A percentile compares a stretch with the other conserved stretches of the same genome.
phyloP scores from a whole-genome alignment of 37 sponge, comb jelly and placozoan species.

The Ephydatia muelleri region DNA sequence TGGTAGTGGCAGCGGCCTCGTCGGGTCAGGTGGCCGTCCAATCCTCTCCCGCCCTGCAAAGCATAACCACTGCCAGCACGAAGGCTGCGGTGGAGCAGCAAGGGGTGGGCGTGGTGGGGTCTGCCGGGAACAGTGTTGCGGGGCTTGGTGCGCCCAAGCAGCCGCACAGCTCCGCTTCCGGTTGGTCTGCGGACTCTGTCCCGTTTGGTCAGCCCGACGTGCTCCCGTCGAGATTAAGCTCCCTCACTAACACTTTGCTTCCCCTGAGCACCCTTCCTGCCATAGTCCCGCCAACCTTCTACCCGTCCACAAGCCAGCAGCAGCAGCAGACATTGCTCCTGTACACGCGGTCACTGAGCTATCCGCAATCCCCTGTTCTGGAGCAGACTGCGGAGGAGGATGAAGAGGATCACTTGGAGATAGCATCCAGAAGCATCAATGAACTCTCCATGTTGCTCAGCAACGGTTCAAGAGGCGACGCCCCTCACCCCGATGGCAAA shows the following conservation, averaged over 20 bases:
- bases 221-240: neutral
- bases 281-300: conserved; percentile 28
- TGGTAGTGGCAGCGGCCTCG: conserved; percentile 48
- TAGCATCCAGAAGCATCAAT: conserved; percentile 68
- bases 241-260: conserved; percentile 25
- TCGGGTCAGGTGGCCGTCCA: neutral
- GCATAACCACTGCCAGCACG: conserved; percentile 3
- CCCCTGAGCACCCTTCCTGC: conserved; percentile 11
- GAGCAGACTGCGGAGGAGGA: conserved; percentile 18
- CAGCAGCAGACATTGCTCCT: conserved; percentile 61
- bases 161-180: neutral
- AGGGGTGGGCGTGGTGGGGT: neutral
- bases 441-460: conserved; percentile 73
- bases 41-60: neutral
- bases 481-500: neutral
- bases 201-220: neutral
- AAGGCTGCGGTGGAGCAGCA: neutral
- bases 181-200: neutral
- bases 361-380: conserved; percentile 20
- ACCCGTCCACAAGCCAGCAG: conserved; percentile 35
- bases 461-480: conserved; percentile 21
- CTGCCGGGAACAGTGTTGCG: neutral
- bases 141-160: neutral
- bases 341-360: conserved; percentile 56
- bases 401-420: conserved; percentile 59